Evolutionary conservation across 2,113 vertebrate species (phyloP), one percentile per base, ranked within the genome.

Genomic region (Pardalotus punctatus): DNA sequence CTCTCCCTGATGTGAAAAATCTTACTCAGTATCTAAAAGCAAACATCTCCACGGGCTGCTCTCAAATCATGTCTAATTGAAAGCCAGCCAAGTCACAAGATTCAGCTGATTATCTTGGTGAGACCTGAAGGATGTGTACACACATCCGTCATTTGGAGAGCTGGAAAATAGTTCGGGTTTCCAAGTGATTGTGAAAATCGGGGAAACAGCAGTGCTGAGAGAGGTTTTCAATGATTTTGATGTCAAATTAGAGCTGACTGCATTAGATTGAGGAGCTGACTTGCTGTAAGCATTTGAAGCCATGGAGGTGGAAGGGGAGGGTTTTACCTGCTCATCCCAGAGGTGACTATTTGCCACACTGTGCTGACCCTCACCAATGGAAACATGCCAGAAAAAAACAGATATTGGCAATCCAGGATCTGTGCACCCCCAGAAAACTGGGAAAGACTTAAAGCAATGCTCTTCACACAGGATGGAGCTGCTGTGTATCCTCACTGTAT

Each of bases 31-130:
- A 50, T 65, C 94, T 83, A 67, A 73, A 70, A 90, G 93, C 81
- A 93, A 93, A 86, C 74, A 66, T 90, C 94, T 93, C 81, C 62
- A 47, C 81, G 33, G 76, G 91, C 86, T 78, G 72, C 86, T 92
- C 82, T 92, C 80, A 40, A 78, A 86, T 96, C 87, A 19, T 1
- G 64, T 23, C 90, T 93, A 23, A 80, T 57, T 94, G 91, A 82
- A 93, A 83, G 20, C 1, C 79, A n/a, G 72, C 89, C 78, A 85
- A 93, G 81, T 58, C 77, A 57, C 78, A 73, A 33, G 88, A 57
- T 50, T 70, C 54, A 31, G 86, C 81, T 90, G 92, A 93, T 93
- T 94, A 50, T 80, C 94, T 80, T 50, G 58, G 82, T 88, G 8
- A 90, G 79, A 85, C 76, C 94, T 77, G 94, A 48, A 5, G 29